A percentile compares a stretch with the other conserved stretches of the same genome.
These are phyloP conservation scores for Scotopteryx bipunctaria DNA, from an alignment of 2,888 invertebrate genomes.

Conservation along the genomic window DNA sequence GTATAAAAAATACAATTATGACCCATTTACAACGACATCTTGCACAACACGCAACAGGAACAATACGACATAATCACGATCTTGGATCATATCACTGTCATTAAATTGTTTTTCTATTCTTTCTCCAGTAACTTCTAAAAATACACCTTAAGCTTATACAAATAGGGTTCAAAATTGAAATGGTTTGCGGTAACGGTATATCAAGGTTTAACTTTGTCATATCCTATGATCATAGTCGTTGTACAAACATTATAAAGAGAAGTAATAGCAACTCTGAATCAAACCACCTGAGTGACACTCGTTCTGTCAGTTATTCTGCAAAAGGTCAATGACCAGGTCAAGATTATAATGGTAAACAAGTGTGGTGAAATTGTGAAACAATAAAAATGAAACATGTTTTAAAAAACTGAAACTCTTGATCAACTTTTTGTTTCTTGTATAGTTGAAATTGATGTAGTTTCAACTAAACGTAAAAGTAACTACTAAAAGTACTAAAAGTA, in stretches of 20 bases:
- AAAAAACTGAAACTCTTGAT: no score
- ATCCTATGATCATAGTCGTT: constrained; percentile 8
- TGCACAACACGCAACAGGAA: constrained; percentile 40
- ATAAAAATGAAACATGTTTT: no score
- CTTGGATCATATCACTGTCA: constrained; percentile 51
- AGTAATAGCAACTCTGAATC: constrained; percentile 1
- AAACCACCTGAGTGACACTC: no score
- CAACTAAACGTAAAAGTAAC: no score
- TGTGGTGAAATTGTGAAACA: no score
- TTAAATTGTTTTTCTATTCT: constrained; percentile 57
- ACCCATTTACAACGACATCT: constrained; percentile 34
- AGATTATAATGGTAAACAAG: no score
- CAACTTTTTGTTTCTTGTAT: no score
- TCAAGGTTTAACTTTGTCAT: constrained; percentile 12
- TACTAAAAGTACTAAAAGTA: no score
- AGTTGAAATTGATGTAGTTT: no score
- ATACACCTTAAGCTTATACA: not conserved
- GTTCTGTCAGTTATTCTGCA: no score
- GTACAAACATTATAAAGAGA: constrained; percentile 3
- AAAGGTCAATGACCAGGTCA: no score
- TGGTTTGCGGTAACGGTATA: constrained; percentile 16
- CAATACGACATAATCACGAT: constrained; percentile 51
- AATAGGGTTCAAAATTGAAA: constrained; percentile 5
- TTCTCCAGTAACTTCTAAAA: constrained; percentile 39
- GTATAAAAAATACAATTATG: constrained; percentile 3